Evolutionary conservation across 2,797 vertebrate genomes (phyloP).

Genomic region (Lacerta bilineata): DNA sequence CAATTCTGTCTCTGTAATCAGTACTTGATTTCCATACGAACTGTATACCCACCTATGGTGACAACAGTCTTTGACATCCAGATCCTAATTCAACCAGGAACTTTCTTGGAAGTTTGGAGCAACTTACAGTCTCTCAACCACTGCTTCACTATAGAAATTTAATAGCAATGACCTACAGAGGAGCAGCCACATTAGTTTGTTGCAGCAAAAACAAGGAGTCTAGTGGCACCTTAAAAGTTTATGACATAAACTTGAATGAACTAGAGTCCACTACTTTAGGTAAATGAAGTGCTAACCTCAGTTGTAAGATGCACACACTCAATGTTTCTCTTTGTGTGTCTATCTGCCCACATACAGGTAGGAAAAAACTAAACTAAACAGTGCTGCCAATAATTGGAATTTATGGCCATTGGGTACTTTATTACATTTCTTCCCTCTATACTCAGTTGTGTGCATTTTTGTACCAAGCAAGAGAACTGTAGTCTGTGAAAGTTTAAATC

Average conservation of each 20-base stretch:
- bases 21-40: not conserved
- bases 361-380: not conserved
- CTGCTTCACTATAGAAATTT: not conserved
- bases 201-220: not conserved
- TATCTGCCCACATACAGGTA: not conserved
- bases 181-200: not conserved
- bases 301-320: not conserved
- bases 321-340: not conserved
- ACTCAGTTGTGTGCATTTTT: not conserved
- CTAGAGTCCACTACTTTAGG: not conserved
- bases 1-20: constrained; percentile 1
- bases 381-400: not conserved
- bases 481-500: not conserved
- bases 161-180: not conserved
- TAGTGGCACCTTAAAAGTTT: not conserved
- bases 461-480: not conserved
- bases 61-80: not conserved
- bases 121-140: not conserved
- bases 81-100: not conserved
- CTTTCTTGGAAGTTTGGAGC: not conserved
- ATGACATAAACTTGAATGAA: not conserved
- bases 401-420: not conserved
- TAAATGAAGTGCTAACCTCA: not conserved
- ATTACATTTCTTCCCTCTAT: not conserved
- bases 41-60: not conserved